Conservation (phyloP, 2,113 vertebrate species). For the Aegypius monachus region DNA sequence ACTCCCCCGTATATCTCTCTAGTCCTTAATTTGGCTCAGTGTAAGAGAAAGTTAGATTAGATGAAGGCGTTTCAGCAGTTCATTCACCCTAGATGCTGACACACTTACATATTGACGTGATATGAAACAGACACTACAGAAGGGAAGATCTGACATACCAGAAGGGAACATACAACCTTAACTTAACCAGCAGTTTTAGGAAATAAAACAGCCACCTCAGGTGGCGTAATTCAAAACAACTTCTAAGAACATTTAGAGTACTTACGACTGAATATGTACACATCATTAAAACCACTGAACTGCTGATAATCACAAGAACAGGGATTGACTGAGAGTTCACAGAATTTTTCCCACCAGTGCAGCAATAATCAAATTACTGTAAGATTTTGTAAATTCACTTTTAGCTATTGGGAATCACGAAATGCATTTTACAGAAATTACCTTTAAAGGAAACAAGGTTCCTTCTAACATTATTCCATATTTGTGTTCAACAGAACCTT, state of each 20-base stretch:
- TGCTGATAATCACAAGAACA: not conserved
- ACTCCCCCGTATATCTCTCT: not conserved
- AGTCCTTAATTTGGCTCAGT: not conserved
- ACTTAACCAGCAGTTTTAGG: not conserved
- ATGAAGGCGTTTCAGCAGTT: not conserved
- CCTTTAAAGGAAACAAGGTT: not conserved
- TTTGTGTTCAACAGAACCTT: not conserved
- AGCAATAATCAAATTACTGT: not conserved
- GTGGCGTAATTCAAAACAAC: not conserved
- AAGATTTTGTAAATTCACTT: not conserved
- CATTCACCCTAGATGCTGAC: not conserved
- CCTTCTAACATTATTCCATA: not conserved
- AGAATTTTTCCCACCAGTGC: not conserved
- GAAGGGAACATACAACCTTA: not conserved
- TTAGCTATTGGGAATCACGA: not conserved
- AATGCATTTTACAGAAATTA: not conserved
- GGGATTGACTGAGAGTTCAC: not conserved
- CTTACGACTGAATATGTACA: not conserved
- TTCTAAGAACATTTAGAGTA: not conserved
- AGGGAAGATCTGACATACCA: not conserved
- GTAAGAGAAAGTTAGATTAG: not conserved
- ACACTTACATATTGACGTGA: accelerated
- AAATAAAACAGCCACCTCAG: not conserved
- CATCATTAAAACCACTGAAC: not conserved
- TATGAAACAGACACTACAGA: not conserved